Percentiles rank a stretch among this genome's conserved stretches.
These are phyloP conservation scores for Drosophila erecta DNA, from an alignment of 1,140 invertebrate genomes.

Conservation along the genomic window DNA sequence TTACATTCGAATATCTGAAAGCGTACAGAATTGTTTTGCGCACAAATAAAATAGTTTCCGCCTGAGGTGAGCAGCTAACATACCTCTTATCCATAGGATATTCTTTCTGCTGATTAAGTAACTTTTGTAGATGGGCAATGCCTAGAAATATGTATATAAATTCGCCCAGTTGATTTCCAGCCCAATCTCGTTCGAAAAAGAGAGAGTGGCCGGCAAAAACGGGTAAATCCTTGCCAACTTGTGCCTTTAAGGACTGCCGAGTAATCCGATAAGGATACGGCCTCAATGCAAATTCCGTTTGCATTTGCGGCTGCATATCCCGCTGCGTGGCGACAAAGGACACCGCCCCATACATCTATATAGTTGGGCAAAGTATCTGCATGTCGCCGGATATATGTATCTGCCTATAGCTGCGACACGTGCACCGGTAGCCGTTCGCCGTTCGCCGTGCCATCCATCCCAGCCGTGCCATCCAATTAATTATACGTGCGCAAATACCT, in stretches of 20 bases:
- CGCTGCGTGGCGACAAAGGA: constrained; percentile 12
- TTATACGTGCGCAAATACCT: constrained; percentile 83
- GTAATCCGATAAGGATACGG: constrained; percentile 9
- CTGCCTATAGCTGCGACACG: constrained; percentile 34
- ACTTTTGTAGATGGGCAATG: too few relatives aligned
- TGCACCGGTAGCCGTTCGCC: constrained; percentile 51
- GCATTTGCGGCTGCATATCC: constrained; percentile 24
- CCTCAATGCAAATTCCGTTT: constrained; percentile 17
- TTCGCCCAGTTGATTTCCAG: too few relatives aligned
- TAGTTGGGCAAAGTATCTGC: not conserved
- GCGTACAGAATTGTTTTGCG: not conserved
- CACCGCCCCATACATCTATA: not conserved
- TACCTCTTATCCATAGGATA: too few relatives aligned
- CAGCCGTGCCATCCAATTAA: constrained; percentile 70
- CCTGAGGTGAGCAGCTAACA: not conserved
- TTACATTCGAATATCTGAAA: constrained; percentile 14
- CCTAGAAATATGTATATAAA: too few relatives aligned
- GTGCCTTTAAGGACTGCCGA: not conserved
- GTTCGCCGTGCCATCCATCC: not conserved
- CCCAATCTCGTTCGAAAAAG: too few relatives aligned
- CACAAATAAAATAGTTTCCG: not conserved
- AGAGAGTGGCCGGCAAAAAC: not conserved
- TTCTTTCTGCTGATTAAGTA: too few relatives aligned
- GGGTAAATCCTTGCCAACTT: not conserved
- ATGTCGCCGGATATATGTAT: constrained; percentile 1